Base-by-base conservation (phyloP, 2,888 invertebrate species). In the Rhodophaea formosa region DNA sequence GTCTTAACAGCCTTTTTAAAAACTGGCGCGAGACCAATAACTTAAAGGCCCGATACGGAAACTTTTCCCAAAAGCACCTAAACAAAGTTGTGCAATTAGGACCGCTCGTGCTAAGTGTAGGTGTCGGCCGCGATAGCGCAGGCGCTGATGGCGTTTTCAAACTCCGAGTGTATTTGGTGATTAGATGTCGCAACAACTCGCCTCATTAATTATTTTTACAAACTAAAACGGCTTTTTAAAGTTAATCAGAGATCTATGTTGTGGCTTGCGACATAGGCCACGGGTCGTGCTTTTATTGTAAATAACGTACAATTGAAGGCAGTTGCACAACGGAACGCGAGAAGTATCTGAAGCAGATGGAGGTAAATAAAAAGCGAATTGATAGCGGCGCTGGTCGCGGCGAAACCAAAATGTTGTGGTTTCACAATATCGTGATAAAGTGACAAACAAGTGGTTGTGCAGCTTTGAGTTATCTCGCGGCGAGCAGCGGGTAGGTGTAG, bases 21-120 rank as follows among this genome's bases (percentile, higher is more conserved):
- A 67, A 61, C 59, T 63, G 62, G 54, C 65, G 63, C 60, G 61
- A 64, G 62, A 68, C 68, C 66, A 77, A 79, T 78, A 83, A 82
- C 67, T 79, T 75, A 79, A 69, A 63, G 62, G 57, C 54, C 67
- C 63, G 80, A 80, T 83, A 82, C 65, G 72, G 70, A 68, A 69
- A 70, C 73, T 82, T 82, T 79, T 80, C 75, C 68, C 68, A 73
- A 81, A 81, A 80, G 73, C 77, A 70, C 68, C 77, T 76, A 73
- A 74, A 70, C 70, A 70, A 68, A 65, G 70, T 88, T 87, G 83
- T 78, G 83, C 76, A 86, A 86, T 83, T 81, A 77, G 71, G 66
- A 72, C 71, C 63, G 62, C 49, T 60, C 65, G 64, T 58, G 63
- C 55, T 67, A 77, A 79, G 79, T 80, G 79, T 76, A 73, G 74